Evolutionary conservation across 1,140 invertebrate species (phyloP), one percentile per base, ranked within the genome.

Genomic region (Rhyacophila brunnea): DNA sequence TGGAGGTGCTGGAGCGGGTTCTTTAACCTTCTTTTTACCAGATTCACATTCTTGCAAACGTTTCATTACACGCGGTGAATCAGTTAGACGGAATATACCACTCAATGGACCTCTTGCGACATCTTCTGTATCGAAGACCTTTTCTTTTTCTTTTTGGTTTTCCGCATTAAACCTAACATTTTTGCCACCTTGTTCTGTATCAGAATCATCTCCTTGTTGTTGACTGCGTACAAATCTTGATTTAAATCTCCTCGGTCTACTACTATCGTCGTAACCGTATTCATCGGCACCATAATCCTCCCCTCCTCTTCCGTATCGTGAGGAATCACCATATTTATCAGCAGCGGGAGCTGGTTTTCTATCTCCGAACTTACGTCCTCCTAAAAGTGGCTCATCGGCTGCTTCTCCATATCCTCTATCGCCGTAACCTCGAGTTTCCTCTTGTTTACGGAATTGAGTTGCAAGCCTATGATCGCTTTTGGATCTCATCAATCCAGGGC

Each of bases 401-500:
- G 73, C 73, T 62, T 78, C 75, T 6, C 68, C 72, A 58, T 81
- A 81, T 18, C 68, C 66, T 9, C 67, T 71, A 56, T 81, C 81
- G 35, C 68, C 66, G 57, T 75, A 71, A n/a, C n/a, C n/a, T 48
- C 81, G 75, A 36, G 82, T 74, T 76, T 91, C 88, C 73, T 93
- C 90, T 73, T 92, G 89, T 68, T 92, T 89, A 19, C 92, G 81
- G 74, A 92, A 95, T 68, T 95, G 92, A 0, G 90, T 85, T 9
- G 93, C 93, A 40, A 96, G 74, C 20, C 94, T 83, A 74, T 96
- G 94, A 69, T 96, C 94, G 71, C 92, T 95, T 74, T 96, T 96
- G 57, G 92, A 94, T 63, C 93, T 82, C 86, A 95, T 95, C 17
- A 96, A 74, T 2, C 91, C 92, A 63, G 85, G 77, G 28, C 75